These are phyloP conservation scores for Capitulum mitella DNA, from an alignment of 2,888 invertebrate genomes.

Conservation along the genomic window DNA sequence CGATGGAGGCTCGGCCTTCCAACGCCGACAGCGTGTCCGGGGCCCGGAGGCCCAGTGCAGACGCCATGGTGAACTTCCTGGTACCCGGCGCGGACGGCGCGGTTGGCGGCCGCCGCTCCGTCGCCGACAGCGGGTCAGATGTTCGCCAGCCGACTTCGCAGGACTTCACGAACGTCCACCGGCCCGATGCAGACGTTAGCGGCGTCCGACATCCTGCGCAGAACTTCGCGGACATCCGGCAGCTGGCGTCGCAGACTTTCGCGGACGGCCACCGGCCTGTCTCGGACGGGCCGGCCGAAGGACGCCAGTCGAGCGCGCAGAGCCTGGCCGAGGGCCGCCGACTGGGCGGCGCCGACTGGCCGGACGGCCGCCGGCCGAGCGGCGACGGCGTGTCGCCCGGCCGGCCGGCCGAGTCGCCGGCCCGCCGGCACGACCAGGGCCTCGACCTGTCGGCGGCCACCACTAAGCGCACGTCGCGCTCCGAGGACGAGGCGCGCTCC, in stretches of 20 bases:
- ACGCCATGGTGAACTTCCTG: neutral
- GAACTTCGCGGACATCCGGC: neutral
- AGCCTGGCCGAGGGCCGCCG: neutral
- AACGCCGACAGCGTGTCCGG: neutral
- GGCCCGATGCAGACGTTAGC: too few relatives aligned
- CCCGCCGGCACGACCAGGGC: neutral
- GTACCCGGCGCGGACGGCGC: neutral
- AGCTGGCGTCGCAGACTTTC: neutral
- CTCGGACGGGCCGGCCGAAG: neutral
- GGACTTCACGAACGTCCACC: neutral
- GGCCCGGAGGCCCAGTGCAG: neutral
- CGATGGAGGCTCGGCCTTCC: too few relatives aligned
- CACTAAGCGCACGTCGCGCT: neutral
- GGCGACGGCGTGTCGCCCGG: neutral
- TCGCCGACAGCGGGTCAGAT: neutral
- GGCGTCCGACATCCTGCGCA: too few relatives aligned
- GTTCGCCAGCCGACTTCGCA: neutral
- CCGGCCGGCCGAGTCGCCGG: neutral
- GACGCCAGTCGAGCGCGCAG: neutral
- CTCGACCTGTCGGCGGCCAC: constrained; percentile 10
- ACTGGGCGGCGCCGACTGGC: neutral
- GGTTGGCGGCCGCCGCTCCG: neutral
- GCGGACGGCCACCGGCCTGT: neutral
- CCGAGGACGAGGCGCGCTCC: neutral
- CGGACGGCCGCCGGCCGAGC: neutral